Base-by-base conservation (phyloP, 2,888 invertebrate genomes). In the Epinotia ramella region DNA sequence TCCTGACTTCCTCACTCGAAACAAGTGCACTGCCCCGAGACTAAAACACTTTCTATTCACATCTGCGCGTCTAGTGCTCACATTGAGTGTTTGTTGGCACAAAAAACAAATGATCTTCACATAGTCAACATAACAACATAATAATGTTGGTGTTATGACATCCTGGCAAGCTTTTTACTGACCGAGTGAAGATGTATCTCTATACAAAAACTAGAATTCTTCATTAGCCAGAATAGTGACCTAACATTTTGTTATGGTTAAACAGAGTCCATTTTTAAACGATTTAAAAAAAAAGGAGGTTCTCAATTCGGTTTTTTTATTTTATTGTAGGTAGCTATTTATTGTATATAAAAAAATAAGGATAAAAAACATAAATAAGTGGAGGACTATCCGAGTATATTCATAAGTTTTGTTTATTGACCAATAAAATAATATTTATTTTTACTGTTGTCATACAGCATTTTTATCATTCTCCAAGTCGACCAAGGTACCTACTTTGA, bases 41-140 rank as follows among this genome's bases (percentile, higher is more conserved):
- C 76, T 76, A 66, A 69, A 64, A 66, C 77, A 77, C 76, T 76
- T 76, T 76, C 76, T 76, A 76, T 76, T 76, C 76, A 72, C 74
- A 72, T 72, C 72, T 72, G 62, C 65, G 64, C 76, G 72, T 72
- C 67, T 72, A 63, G 56, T 71, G 62, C 62, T 67, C 72, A 46
- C 72, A 63, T 71, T 62, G 71, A 67, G 63, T 59, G 59, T 65
- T 60, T 66, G 59, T 60, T 70, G 59, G 74, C 69, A 70, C n/a
- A 70, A 66, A 74, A 57, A 70, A 65, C 24, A 46, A 49, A 40
- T 64, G 46, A 33, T 62, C 57, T 60, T 44, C 33, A 44, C 70
- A 71, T 62, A 56, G 66, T 72, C 62, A 53, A 40, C 40, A 69
- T 56, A 65, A 70, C 53, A 75, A 74, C 49, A 46, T 69, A 20